Percentiles rank a stretch among this genome's conserved stretches.
These are phyloP conservation scores for Drosophila melanica DNA, from an alignment of 1,140 invertebrate species.

Conservation along the genomic window DNA sequence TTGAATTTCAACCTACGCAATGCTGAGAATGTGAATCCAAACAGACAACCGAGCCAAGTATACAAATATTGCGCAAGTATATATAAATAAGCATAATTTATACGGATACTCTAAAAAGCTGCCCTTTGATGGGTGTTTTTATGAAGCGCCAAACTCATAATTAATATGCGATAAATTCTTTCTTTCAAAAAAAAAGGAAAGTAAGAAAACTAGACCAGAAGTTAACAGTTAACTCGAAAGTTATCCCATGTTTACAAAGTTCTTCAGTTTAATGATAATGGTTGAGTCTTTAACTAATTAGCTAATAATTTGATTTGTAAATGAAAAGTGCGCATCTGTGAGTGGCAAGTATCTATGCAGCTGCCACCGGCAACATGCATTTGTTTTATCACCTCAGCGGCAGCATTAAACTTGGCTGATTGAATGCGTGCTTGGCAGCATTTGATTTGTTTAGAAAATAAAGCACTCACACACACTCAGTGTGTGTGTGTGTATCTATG, in stretches of 20 bases:
- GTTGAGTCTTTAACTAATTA: constrained; percentile 54
- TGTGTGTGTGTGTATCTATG: constrained; percentile 50
- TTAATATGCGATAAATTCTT: constrained; percentile 34
- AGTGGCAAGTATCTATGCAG: constrained; percentile 18
- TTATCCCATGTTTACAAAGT: constrained; percentile 32
- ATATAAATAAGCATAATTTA: not conserved
- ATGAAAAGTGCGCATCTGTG: not conserved
- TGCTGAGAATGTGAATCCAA: constrained; percentile 24
- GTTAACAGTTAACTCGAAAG: constrained; percentile 13
- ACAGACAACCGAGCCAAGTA: not conserved
- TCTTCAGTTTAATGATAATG: constrained; percentile 29
- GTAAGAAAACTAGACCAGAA: constrained; percentile 5
- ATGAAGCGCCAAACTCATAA: constrained; percentile 12
- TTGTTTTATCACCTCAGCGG: constrained; percentile 72
- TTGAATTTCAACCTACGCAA: not conserved
- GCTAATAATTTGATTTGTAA: constrained; percentile 70
- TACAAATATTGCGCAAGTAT: constrained; percentile 24
- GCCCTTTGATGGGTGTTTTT: constrained; percentile 3
- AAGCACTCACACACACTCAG: constrained; percentile 63
- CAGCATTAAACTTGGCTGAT: constrained; percentile 64
- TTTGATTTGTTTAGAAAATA: constrained; percentile 81
- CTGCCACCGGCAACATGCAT: constrained; percentile 46
- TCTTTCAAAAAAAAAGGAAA: no score
- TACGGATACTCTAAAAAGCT: constrained; percentile 1
- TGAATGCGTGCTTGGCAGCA: constrained; percentile 73